Evolutionary conservation across 2,113 vertebrate species (phyloP).

Genomic region (Caretta caretta): DNA sequence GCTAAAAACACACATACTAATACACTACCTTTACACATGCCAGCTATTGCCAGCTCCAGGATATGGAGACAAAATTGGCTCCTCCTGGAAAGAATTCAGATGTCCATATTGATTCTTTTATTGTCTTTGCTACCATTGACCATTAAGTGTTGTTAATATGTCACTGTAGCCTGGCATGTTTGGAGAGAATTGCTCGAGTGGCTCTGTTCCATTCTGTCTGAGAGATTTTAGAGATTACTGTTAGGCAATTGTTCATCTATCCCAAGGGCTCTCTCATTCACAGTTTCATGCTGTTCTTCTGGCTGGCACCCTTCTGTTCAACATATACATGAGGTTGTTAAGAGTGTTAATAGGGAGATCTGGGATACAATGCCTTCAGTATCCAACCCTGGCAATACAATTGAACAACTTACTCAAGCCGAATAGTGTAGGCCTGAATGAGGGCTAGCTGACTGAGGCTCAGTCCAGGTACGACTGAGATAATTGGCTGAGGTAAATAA

Average conservation of each 20-base stretch:
- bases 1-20: neutral
- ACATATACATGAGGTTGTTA: neutral
- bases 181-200: neutral
- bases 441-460: no score
- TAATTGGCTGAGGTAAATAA: no score
- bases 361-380: neutral
- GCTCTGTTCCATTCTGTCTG: neutral
- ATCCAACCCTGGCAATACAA: neutral
- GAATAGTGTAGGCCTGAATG: no score
- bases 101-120: neutral
- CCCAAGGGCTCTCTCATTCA: neutral
- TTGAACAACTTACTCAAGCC: neutral
- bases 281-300: fast-evolving
- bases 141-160: neutral
- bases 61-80: neutral
- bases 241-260: neutral
- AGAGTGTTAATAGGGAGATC: neutral
- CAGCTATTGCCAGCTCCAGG: neutral
- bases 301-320: neutral
- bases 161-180: neutral
- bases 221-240: neutral
- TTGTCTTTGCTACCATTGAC: neutral
- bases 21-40: neutral
- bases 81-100: neutral
- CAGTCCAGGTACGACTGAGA: no score